Percentiles rank a stretch among this genome's conserved stretches.
Conservation (phyloP, 2,888 invertebrate species). For the Lithodes maja region DNA sequence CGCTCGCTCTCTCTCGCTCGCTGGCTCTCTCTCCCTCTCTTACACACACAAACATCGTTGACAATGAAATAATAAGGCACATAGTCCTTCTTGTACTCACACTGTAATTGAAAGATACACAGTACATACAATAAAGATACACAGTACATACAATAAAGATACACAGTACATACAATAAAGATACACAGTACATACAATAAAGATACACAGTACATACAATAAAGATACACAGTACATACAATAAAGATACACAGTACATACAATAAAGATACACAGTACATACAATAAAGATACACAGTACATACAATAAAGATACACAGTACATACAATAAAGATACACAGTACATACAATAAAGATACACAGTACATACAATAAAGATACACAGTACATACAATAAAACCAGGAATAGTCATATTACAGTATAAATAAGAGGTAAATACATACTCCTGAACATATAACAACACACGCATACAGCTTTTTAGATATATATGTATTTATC, state of each 20-base stretch:
- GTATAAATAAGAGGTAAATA: neutral
- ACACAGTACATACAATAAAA: neutral
- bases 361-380: neutral
- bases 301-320: neutral
- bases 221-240: neutral
- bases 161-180: neutral
- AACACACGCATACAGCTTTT: neutral
- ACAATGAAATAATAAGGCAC: too few relatives aligned
- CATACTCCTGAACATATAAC: neutral
- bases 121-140: neutral
- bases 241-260: neutral
- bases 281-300: neutral
- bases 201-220: neutral
- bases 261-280: neutral
- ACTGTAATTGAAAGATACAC: neutral
- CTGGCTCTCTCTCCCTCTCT: neutral
- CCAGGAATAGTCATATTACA: neutral
- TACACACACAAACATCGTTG: neutral
- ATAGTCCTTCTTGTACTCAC: neutral
- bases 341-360: neutral
- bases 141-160: neutral
- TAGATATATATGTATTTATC: constrained; percentile 15
- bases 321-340: neutral
- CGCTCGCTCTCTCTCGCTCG: neutral
- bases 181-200: neutral